phyloP scores from a whole-genome alignment of 2,113 vertebrate genomes.

The Crotalus viridis region DNA sequence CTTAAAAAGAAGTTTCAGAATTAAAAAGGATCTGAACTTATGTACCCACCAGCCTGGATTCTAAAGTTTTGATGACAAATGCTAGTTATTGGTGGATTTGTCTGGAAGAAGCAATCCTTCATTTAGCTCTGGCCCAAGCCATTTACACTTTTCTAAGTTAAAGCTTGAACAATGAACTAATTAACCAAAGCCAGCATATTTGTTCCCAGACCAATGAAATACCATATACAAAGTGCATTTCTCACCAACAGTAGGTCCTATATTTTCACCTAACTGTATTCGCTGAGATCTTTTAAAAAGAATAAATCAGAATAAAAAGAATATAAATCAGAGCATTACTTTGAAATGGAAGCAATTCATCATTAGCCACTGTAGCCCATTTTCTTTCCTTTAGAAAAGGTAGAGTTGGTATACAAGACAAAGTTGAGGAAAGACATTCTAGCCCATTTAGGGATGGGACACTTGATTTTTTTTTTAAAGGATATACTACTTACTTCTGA shows the following conservation, averaged over 20 bases:
- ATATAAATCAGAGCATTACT: neutral
- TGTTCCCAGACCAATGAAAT: neutral
- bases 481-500: neutral
- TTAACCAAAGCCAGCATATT: neutral
- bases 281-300: neutral
- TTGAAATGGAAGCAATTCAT: neutral
- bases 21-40: neutral
- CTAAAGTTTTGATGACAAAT: neutral
- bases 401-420: neutral
- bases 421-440: neutral
- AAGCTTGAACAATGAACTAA: neutral
- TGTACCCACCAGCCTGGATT: neutral
- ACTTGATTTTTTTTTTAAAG: neutral
- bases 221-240: neutral
- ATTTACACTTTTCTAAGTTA: neutral
- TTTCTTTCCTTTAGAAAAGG: neutral
- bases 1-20: neutral
- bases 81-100: neutral
- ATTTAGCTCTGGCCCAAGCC: neutral
- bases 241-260: neutral
- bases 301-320: neutral
- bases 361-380: neutral
- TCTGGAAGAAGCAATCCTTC: neutral
- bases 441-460: neutral
- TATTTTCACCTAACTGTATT: neutral